phyloP scores from a whole-genome alignment of 2,797 vertebrate genomes.

The Ptychadena robeensis region DNA sequence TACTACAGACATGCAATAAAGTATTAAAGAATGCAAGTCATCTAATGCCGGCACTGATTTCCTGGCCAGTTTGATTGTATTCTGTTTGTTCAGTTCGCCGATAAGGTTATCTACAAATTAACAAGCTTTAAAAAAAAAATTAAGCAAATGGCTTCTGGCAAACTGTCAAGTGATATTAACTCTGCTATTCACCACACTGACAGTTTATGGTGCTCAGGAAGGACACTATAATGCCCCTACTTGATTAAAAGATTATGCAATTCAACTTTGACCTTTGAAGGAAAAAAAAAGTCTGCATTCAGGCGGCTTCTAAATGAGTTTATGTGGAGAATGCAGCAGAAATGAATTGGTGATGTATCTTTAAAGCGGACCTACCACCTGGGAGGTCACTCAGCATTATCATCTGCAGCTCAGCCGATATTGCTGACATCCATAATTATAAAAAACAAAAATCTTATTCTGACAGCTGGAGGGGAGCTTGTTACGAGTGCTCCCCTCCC shows the following conservation, averaged over 20 bases:
- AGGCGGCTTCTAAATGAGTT: not conserved
- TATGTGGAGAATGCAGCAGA: not conserved
- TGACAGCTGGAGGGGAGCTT: too few species aligned
- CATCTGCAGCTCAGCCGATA: too few species aligned
- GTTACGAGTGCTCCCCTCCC: too few species aligned
- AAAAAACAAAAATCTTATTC: too few species aligned
- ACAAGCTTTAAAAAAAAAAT: conserved; percentile 68
- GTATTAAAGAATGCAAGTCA: too few species aligned
- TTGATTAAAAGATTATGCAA: conserved; percentile 70
- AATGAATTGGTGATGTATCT: not conserved
- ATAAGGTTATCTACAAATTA: conserved; percentile 70
- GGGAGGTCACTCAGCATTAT: too few species aligned
- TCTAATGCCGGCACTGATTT: too few species aligned
- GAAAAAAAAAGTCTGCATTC: conserved; percentile 3
- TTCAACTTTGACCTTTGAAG: conserved; percentile 67
- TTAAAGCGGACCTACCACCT: too few species aligned
- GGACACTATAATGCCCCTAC: conserved; percentile 70
- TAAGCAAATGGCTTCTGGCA: conserved; percentile 72
- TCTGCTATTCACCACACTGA: conserved; percentile 69
- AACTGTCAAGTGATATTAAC: conserved; percentile 74
- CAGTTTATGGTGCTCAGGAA: conserved; percentile 67
- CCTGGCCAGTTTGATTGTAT: too few species aligned
- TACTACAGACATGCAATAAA: too few species aligned
- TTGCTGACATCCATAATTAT: too few species aligned
- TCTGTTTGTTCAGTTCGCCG: conserved; percentile 63